Evolutionary conservation across 2,888 invertebrate genomes (phyloP).

Genomic region (Troglohyphantes excavatus): DNA sequence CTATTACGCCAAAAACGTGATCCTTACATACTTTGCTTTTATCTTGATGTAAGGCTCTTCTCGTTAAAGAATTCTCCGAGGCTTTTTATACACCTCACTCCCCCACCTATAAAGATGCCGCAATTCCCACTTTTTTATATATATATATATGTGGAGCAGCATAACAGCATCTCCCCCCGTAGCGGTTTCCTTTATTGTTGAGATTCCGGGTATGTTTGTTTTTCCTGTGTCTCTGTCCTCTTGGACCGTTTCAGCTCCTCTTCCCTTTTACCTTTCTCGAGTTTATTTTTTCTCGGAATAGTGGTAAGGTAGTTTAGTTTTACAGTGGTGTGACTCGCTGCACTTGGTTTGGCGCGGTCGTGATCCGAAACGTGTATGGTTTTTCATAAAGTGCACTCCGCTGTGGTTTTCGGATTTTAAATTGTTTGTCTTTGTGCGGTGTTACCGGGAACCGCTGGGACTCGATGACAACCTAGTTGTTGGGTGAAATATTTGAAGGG

Average conservation of each 20-base stretch:
- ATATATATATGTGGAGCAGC: too few relatives aligned
- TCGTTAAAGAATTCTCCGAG: not conserved
- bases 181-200: not conserved
- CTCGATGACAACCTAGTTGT: too few relatives aligned
- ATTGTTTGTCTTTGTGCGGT: too few relatives aligned
- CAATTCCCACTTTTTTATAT: not conserved
- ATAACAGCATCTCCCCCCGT: not conserved
- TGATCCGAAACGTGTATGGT: not conserved
- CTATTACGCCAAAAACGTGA: constrained; percentile 15
- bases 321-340: not conserved
- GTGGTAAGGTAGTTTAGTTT: not conserved
- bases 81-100: constrained; percentile 1
- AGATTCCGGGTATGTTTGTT: not conserved
- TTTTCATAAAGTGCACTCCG: too few relatives aligned
- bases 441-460: too few relatives aligned
- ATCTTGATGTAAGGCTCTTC: constrained; percentile 36
- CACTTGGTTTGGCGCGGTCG: not conserved
- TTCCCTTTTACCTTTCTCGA: not conserved
- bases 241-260: not conserved
- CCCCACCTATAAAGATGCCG: not conserved
- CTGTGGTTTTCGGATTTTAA: too few relatives aligned
- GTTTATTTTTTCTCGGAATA: not conserved
- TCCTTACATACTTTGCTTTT: constrained; percentile 6
- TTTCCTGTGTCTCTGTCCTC: not conserved
- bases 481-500: too few relatives aligned